Percentiles rank a stretch among this genome's conserved stretches.
These are phyloP conservation scores for Lithophane semibrunnea DNA, from an alignment of 2,888 invertebrate species.

Conservation along the genomic window DNA sequence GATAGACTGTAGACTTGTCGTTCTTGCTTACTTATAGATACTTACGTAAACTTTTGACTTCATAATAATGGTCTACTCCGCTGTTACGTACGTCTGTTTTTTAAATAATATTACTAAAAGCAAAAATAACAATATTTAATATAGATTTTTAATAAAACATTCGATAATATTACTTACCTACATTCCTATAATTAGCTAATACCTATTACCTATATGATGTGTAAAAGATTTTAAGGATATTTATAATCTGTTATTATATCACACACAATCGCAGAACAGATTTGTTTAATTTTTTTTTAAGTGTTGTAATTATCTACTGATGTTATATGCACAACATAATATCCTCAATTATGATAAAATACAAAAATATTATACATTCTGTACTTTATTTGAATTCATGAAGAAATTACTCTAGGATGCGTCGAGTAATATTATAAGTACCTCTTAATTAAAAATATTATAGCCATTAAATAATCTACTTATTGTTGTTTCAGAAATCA, in stretches of 20 bases:
- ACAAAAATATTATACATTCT: not conserved
- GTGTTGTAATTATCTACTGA: too few relatives aligned
- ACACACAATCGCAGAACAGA: not conserved
- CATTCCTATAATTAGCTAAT: not conserved
- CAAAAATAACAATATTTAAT: not conserved
- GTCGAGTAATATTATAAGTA: not conserved
- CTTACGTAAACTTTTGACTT: not conserved
- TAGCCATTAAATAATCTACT: not conserved
- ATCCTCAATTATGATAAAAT: not conserved
- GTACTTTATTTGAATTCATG: not conserved
- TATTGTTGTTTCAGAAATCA: conserved; percentile 70
- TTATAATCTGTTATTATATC: not conserved
- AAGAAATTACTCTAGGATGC: not conserved
- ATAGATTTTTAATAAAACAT: not conserved
- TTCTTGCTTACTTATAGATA: not conserved
- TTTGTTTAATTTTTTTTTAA: not conserved
- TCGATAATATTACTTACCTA: not conserved
- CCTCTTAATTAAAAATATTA: not conserved
- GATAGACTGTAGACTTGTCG: not conserved
- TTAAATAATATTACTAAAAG: not conserved
- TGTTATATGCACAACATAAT: not conserved
- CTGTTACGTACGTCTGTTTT: not conserved
- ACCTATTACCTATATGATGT: not conserved
- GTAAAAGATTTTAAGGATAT: not conserved
- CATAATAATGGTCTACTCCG: conserved; percentile 3